Base-by-base conservation (phyloP, 2,113 vertebrate species). In the Sylvilagus bachmani region DNA sequence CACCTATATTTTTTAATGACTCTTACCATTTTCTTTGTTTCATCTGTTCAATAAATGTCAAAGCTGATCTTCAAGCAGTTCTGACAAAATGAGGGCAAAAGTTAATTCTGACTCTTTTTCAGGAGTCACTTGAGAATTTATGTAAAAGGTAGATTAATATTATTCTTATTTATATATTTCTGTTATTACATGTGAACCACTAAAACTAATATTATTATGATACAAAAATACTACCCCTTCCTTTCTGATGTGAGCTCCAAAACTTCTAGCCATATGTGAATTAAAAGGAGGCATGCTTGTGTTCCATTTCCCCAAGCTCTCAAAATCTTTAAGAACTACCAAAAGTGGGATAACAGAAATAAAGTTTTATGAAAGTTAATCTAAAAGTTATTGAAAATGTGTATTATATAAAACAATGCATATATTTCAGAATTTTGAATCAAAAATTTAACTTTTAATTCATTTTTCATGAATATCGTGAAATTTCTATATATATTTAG, bases 171-270 rank as follows among this genome's bases (percentile, higher is more conserved):
- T 58, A 71, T 3, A 67, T 75, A 74, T 19, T 66, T 89, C 10
- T 93, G 71, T 95, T 90, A 84, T 77, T 87, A 27, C 31, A 84
- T 22, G 80, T 29, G 17, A 89, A 70, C 49, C 6, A 90, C 86
- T 21, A 87, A 87, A 90, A 44, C 77, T 89, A 89, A 86, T 80
- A 77, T 29, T 14, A 85, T 86, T 89, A 83, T 77, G 33, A 70
- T 64, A 3, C 55, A 67, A 89, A 93, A 75, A 11, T 55, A 64
- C 61, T 38, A 61, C 22, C 27, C 25, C 14, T n/a, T 5, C 31
- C 27, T 81, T 29, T 29, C 85, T 81, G 8, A 33, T 49, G 64
- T 19, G 5, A 38, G 53, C 38, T 81, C 55, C n/a, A 84, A 38
- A 29, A 81, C 89, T 82, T 49, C 4, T 53, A 51, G 27, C n/a